phyloP scores from a whole-genome alignment of 2,113 vertebrate species.

The Xenopus tropicalis region UCB_Xtro_10.0 CM004451.2:85019001-85019500 shows the following conservation, averaged over 20 bases:
- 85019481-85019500: too few species aligned
- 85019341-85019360: slow-evolving; percentile 81
- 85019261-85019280: slow-evolving; percentile 85
- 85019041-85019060: too few species aligned
- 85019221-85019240: slow-evolving; percentile 87
- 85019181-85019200: slow-evolving; percentile 87
- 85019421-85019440: too few species aligned
- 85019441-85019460: too few species aligned
- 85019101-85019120: neutral
- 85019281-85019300: slow-evolving; percentile 91
- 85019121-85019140: slow-evolving; percentile 68
- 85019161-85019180: slow-evolving; percentile 93
- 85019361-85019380: slow-evolving; percentile 87
- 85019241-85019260: slow-evolving; percentile 73
- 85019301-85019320: slow-evolving; percentile 85
- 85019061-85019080: too few species aligned
- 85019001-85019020: slow-evolving; percentile 90
- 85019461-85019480: too few species aligned
- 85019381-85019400: slow-evolving; percentile 66
- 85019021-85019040: slow-evolving; percentile 64
- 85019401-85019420: neutral
- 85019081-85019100: neutral
- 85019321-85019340: slow-evolving; percentile 85
- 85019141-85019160: slow-evolving; percentile 91
- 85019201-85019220: slow-evolving; percentile 75